Percentiles rank a stretch among this genome's conserved stretches.
phyloP scores from a whole-genome alignment of 2,113 vertebrate species.

The Pseudorhombus dupliciocellatus region DNA sequence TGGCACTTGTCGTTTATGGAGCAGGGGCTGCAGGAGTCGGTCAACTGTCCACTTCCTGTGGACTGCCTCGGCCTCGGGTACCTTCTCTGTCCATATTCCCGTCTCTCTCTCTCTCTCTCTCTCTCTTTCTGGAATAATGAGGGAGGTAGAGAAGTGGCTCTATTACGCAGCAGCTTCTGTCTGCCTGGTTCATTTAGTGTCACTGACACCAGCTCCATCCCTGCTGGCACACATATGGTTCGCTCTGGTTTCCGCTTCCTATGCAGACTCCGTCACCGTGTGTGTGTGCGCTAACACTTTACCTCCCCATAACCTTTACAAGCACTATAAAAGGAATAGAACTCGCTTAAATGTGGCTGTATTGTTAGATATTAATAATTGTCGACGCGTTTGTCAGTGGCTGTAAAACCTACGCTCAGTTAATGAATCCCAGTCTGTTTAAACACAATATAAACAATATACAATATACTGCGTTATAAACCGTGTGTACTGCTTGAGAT shows the following conservation, averaged over 20 bases:
- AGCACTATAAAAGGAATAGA: not conserved
- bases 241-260: conserved; percentile 27
- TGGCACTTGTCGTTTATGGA: conserved; percentile 43
- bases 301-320: not conserved
- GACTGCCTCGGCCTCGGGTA: conserved; percentile 20
- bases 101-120: not conserved
- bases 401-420: not conserved
- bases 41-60: conserved; percentile 42
- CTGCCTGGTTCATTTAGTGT: conserved; percentile 41
- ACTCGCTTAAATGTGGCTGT: not conserved
- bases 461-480: not conserved
- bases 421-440: not conserved
- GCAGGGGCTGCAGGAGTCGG: conserved; percentile 31
- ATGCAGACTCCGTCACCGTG: conserved; percentile 22
- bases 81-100: not conserved
- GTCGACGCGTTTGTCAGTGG: not conserved
- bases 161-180: conserved; percentile 39
- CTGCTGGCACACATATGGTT: conserved; percentile 60
- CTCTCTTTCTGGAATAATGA: conserved; percentile 32
- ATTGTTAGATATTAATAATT: not conserved
- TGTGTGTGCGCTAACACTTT: conserved; percentile 2
- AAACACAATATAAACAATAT: too few relatives aligned
- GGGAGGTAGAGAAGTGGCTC: not conserved
- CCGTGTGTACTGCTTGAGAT: not conserved
- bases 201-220: conserved; percentile 51